These are phyloP conservation scores for Rhorus exstirpatorius DNA, from an alignment of 2,888 invertebrate genomes.

Conservation along the genomic window DNA sequence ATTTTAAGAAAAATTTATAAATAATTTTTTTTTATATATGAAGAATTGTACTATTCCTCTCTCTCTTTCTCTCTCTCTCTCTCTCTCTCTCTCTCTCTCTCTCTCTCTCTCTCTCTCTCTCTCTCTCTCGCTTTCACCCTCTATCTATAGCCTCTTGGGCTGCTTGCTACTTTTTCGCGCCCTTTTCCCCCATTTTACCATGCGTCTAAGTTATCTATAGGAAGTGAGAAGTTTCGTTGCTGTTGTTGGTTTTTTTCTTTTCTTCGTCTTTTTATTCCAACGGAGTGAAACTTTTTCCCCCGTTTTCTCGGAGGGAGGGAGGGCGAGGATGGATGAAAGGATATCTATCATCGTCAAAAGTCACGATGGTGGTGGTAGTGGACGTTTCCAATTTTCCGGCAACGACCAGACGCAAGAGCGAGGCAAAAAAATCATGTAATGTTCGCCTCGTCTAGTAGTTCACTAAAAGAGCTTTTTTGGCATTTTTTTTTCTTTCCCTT, in stretches of 20 bases:
- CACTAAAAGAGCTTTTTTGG: not conserved
- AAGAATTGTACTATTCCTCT: not conserved
- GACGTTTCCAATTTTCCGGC: constrained; percentile 50
- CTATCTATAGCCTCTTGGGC: too few relatives aligned
- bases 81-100: too few relatives aligned
- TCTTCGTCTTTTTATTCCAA: constrained; percentile 1
- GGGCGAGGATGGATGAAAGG: constrained; percentile 3
- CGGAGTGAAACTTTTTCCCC: not conserved
- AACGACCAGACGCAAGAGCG: constrained; percentile 11
- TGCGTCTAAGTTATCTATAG: not conserved
- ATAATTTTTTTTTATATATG: not conserved
- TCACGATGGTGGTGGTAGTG: constrained; percentile 16
- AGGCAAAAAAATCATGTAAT: constrained; percentile 4
- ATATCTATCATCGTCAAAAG: constrained; percentile 59
- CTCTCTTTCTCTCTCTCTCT: not conserved
- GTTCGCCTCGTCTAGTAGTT: constrained; percentile 2
- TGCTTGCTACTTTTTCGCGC: constrained; percentile 9
- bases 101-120: too few relatives aligned
- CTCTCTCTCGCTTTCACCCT: too few relatives aligned
- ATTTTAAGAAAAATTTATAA: constrained; percentile 2
- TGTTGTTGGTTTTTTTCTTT: constrained; percentile 14
- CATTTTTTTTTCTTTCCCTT: not conserved
- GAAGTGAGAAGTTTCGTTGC: constrained; percentile 29
- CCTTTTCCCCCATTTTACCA: not conserved
- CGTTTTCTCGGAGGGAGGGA: constrained; percentile 11